phyloP scores from a whole-genome alignment of 2,888 invertebrate genomes.

The Augochlorella aurata region DNA sequence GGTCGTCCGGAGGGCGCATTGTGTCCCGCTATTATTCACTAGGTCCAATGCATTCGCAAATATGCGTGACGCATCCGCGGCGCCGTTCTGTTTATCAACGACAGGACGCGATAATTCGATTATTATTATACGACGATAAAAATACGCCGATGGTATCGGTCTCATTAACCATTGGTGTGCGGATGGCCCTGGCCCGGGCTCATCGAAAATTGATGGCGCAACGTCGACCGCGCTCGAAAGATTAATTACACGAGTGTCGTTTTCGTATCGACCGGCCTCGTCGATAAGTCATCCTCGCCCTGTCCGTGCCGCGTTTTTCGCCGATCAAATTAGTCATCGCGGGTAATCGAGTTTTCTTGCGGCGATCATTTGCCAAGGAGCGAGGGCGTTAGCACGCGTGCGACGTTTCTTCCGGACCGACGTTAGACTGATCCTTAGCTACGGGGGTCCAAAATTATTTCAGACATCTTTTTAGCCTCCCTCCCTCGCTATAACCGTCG shows the following conservation, averaged over 20 bases:
- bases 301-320: slow-evolving; percentile 34
- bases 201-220: slow-evolving; percentile 44
- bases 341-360: slow-evolving; percentile 38
- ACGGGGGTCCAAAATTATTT: too few relatives aligned
- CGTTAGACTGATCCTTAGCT: neutral
- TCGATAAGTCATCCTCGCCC: slow-evolving; percentile 35
- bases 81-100: slow-evolving; percentile 51
- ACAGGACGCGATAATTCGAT: slow-evolving; percentile 53
- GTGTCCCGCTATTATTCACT: slow-evolving; percentile 51
- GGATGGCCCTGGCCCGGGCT: slow-evolving; percentile 9
- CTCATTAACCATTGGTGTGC: slow-evolving; percentile 48
- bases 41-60: slow-evolving; percentile 59
- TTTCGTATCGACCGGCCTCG: slow-evolving; percentile 28
- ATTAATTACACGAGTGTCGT: slow-evolving; percentile 49
- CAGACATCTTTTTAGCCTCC: too few relatives aligned
- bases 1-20: neutral
- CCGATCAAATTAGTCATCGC: slow-evolving; percentile 34
- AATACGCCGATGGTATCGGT: slow-evolving; percentile 49
- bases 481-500: too few relatives aligned
- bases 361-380: slow-evolving; percentile 28
- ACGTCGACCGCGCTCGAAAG: slow-evolving; percentile 35
- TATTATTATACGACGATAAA: slow-evolving; percentile 62
- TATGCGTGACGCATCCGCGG: slow-evolving; percentile 23
- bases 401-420: slow-evolving; percentile 33
- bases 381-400: neutral